phyloP scores from a whole-genome alignment of 2,797 vertebrate species.

The Geotria australis region DNA sequence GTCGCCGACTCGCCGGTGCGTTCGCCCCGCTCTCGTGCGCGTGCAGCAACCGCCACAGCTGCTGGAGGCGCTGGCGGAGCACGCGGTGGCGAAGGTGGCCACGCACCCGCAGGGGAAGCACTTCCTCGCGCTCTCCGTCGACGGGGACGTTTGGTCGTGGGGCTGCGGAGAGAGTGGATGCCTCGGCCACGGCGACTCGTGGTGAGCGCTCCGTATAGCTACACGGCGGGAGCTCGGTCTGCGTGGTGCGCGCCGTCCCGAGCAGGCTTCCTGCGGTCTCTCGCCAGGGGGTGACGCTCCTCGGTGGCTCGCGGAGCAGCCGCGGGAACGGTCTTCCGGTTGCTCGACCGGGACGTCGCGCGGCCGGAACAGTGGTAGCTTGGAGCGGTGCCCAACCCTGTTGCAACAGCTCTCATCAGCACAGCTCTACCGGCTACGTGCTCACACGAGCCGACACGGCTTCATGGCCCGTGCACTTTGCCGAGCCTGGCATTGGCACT shows the following conservation, averaged over 20 bases:
- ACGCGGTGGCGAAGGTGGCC: conserved; percentile 68
- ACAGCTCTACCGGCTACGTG: too few relatives aligned
- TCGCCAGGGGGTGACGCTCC: neutral
- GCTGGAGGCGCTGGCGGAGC: conserved; percentile 49
- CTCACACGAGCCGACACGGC: too few relatives aligned
- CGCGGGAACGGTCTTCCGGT: too few relatives aligned
- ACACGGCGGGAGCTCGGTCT: neutral
- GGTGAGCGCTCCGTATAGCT: conserved; percentile 18
- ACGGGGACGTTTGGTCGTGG: conserved; percentile 89
- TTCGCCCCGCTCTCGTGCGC: too few relatives aligned
- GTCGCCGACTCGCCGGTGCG: too few relatives aligned
- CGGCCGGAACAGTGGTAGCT: too few relatives aligned
- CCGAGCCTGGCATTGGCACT: too few relatives aligned
- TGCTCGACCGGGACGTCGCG: too few relatives aligned
- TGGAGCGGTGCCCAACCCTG: too few relatives aligned
- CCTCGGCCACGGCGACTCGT: conserved; percentile 76
- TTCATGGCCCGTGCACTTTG: too few relatives aligned
- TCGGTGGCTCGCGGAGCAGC: too few relatives aligned
- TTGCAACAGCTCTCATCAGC: too few relatives aligned
- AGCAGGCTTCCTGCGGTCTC: neutral
- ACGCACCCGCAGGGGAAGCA: conserved; percentile 90
- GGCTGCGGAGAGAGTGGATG: conserved; percentile 90
- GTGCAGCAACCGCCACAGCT: conserved; percentile 42
- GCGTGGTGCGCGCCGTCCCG: neutral
- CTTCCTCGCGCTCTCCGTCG: conserved; percentile 58